A percentile compares a stretch with the other conserved stretches of the same genome.
These are phyloP conservation scores for Lycaena phlaeas DNA, from an alignment of 2,888 invertebrate genomes.

Conservation along the genomic window DNA sequence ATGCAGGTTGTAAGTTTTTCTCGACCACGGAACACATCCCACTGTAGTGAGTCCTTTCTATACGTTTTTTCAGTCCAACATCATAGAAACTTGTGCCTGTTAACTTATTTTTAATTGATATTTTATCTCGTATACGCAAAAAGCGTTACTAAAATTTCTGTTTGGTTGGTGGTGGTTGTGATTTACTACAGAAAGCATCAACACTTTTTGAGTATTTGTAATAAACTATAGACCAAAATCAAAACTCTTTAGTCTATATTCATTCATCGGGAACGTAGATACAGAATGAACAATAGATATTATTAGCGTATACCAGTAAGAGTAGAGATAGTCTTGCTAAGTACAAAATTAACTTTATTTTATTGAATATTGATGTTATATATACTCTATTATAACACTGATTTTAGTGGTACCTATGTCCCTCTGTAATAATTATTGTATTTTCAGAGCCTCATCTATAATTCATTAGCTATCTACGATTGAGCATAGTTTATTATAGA, in stretches of 20 bases:
- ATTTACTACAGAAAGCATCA: slow-evolving; percentile 73
- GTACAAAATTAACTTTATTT: too few relatives aligned
- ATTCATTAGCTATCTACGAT: too few relatives aligned
- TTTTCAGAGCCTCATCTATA: too few relatives aligned
- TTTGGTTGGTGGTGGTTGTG: slow-evolving; percentile 61
- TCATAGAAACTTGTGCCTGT: slow-evolving; percentile 39
- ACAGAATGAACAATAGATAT: too few relatives aligned
- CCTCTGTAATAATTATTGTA: too few relatives aligned
- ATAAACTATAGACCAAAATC: slow-evolving; percentile 33
- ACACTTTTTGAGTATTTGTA: slow-evolving; percentile 70
- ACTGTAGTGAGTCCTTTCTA: slow-evolving; percentile 48
- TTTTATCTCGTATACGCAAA: slow-evolving; percentile 50
- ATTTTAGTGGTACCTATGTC: too few relatives aligned
- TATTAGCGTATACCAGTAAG: too few relatives aligned
- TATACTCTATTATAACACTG: too few relatives aligned
- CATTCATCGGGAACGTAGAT: slow-evolving; percentile 40
- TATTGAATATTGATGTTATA: too few relatives aligned
- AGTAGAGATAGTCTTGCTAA: too few relatives aligned
- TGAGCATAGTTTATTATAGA: too few relatives aligned
- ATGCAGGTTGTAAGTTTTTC: slow-evolving; percentile 73
- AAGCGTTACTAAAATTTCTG: slow-evolving; percentile 62
- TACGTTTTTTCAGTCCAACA: slow-evolving; percentile 36
- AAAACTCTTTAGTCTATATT: slow-evolving; percentile 45
- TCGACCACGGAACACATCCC: slow-evolving; percentile 64
- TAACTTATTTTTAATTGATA: slow-evolving; percentile 55